These are phyloP conservation scores for Prorops nasuta DNA, from an alignment of 1,140 invertebrate genomes.

Conservation along the genomic window DNA sequence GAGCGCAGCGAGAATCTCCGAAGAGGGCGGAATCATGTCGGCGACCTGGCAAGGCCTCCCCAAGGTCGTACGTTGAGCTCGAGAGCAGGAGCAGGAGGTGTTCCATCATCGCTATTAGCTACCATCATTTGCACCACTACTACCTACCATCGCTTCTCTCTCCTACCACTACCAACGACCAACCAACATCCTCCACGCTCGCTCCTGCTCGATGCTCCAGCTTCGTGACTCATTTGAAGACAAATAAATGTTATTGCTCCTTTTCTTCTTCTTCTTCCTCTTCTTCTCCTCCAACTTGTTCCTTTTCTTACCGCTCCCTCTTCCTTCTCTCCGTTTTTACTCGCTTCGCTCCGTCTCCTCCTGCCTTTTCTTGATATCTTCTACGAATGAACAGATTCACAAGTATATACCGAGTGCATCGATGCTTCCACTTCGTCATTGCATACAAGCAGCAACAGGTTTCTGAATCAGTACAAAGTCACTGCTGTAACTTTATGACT, in stretches of 20 bases:
- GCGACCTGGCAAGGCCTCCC: conserved; percentile 53
- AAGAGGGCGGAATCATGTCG: conserved; percentile 48
- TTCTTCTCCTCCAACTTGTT: no score
- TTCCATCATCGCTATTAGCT: conserved; percentile 34
- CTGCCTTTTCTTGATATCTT: no score
- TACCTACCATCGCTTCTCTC: conserved; percentile 6
- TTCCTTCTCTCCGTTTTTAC: conserved; percentile 2
- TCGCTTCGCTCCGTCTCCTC: conserved; percentile 8
- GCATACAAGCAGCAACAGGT: no score
- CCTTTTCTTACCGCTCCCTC: no score
- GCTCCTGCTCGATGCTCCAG: conserved; percentile 20
- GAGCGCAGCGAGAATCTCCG: conserved; percentile 25
- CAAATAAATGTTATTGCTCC: conserved; percentile 26
- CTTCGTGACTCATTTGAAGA: conserved; percentile 47
- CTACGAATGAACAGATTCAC: no score
- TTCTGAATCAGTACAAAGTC: no score
- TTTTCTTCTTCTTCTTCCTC: conserved; percentile 10
- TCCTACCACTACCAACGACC: conserved; percentile 2
- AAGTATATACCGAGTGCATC: no score
- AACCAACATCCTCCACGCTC: conserved; percentile 23
- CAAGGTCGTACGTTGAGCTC: conserved; percentile 55
- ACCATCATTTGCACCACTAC: conserved; percentile 23
- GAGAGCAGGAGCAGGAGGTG: conserved; percentile 34
- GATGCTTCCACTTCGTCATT: no score
- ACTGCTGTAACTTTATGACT: no score